phyloP scores from a whole-genome alignment of 1,140 invertebrate genomes.

The Drosophila parabipectinata region DNA sequence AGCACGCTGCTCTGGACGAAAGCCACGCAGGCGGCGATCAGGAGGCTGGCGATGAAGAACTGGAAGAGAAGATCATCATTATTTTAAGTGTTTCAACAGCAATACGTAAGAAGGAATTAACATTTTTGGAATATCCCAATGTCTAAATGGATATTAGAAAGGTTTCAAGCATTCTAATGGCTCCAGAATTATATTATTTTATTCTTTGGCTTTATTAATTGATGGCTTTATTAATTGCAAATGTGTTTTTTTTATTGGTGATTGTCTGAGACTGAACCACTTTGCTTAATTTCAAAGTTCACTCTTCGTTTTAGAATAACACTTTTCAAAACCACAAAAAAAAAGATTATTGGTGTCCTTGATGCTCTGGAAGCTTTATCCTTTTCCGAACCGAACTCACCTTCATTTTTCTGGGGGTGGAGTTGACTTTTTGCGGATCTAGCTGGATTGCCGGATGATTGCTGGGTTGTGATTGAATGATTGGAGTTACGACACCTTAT shows the following conservation, averaged over 20 bases:
- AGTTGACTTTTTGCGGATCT: neutral
- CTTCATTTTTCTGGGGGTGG: conserved; percentile 57
- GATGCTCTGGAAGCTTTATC: neutral
- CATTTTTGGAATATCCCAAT: too few species aligned
- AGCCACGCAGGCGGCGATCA: conserved; percentile 63
- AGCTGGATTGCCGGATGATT: conserved; percentile 48
- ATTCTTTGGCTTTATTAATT: too few species aligned
- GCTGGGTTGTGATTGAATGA: conserved; percentile 58
- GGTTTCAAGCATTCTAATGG: too few species aligned
- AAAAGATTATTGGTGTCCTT: conserved; percentile 8
- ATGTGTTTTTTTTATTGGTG: too few species aligned
- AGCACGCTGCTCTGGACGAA: conserved; percentile 61
- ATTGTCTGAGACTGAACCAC: neutral
- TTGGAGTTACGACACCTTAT: conserved; percentile 35
- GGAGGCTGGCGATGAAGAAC: conserved; percentile 62
- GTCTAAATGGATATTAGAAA: too few species aligned
- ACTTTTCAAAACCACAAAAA: neutral
- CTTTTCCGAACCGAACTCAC: conserved; percentile 31
- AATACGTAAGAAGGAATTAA: neutral
- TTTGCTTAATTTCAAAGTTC: neutral
- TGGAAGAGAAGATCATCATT: conserved; percentile 11
- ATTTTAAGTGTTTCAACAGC: too few species aligned
- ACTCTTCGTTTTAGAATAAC: neutral
- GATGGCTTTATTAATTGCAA: too few species aligned
- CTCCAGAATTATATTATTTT: too few species aligned